These are phyloP conservation scores for Cirrhinus mrigala DNA, from an alignment of 2,797 vertebrate genomes.

Conservation along the genomic window DNA sequence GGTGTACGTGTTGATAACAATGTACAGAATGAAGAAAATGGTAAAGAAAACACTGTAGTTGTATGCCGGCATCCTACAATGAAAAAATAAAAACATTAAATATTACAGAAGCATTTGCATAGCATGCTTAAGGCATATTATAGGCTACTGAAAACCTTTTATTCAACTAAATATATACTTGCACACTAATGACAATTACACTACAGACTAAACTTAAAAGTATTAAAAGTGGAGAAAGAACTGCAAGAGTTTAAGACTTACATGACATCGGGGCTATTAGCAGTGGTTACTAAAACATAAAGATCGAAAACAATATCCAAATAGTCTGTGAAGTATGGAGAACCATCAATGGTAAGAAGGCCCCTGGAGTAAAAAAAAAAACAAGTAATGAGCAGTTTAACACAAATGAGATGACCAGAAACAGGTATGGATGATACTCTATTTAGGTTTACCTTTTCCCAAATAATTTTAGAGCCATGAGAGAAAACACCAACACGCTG, in stretches of 20 bases:
- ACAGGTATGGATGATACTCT: not conserved
- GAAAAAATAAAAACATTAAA: not conserved
- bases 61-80: constrained; percentile 92
- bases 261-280: constrained; percentile 95
- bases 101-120: not conserved
- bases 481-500: constrained; percentile 91
- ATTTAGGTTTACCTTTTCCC: constrained; percentile 82
- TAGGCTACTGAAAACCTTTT: not conserved
- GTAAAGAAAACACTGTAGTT: constrained; percentile 84
- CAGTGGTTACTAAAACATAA: constrained; percentile 92
- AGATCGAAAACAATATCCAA: constrained; percentile 88
- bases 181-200: not conserved
- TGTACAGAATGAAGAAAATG: constrained; percentile 90
- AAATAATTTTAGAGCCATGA: constrained; percentile 93
- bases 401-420: not conserved
- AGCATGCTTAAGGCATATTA: not conserved
- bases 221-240: not conserved
- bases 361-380: constrained; percentile 71
- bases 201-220: not conserved
- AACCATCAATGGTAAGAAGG: constrained; percentile 81
- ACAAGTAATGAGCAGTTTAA: not conserved
- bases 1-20: constrained; percentile 93
- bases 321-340: constrained; percentile 87
- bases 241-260: constrained; percentile 67
- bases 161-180: not conserved